These are phyloP conservation scores for Galeopterus variegatus DNA, from an alignment of 2,113 vertebrate species.

Conservation along the genomic window DNA sequence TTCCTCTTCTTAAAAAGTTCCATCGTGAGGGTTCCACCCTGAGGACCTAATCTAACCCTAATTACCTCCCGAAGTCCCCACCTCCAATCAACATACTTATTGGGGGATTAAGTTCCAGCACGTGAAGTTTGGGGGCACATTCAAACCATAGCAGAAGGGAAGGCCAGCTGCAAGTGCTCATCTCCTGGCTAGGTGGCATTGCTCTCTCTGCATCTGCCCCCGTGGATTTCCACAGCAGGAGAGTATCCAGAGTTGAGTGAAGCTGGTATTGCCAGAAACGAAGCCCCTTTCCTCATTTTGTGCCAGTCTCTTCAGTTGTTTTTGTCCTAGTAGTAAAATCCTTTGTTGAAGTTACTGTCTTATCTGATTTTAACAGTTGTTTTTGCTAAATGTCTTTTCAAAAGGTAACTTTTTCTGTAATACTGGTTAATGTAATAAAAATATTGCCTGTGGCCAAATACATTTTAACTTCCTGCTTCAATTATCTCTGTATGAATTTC, in stretches of 20 bases:
- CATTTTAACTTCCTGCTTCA: background rate
- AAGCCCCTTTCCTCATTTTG: background rate
- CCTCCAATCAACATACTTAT: too few species aligned
- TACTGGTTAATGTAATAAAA: background rate
- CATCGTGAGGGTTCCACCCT: too few species aligned
- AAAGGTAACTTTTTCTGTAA: background rate
- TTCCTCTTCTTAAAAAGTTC: too few species aligned
- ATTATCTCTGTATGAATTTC: background rate
- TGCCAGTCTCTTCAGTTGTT: background rate
- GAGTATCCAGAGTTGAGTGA: background rate
- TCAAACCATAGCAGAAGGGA: background rate
- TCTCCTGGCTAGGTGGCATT: slow-evolving; percentile 90
- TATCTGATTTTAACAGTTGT: background rate
- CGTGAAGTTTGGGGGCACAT: too few species aligned
- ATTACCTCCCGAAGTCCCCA: too few species aligned
- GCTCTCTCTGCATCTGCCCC: slow-evolving; percentile 89
- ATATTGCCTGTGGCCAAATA: background rate
- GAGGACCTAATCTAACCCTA: too few species aligned
- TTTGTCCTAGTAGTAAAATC: background rate
- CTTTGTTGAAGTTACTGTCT: background rate
- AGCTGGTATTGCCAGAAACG: background rate
- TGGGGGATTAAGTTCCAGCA: too few species aligned
- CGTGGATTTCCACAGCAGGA: slow-evolving; percentile 70
- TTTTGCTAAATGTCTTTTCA: background rate
- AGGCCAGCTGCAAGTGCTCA: slow-evolving; percentile 91